These are phyloP conservation scores for Apodemus agrarius DNA, from an alignment of 2,797 vertebrate genomes.

Conservation along the genomic window DNA sequence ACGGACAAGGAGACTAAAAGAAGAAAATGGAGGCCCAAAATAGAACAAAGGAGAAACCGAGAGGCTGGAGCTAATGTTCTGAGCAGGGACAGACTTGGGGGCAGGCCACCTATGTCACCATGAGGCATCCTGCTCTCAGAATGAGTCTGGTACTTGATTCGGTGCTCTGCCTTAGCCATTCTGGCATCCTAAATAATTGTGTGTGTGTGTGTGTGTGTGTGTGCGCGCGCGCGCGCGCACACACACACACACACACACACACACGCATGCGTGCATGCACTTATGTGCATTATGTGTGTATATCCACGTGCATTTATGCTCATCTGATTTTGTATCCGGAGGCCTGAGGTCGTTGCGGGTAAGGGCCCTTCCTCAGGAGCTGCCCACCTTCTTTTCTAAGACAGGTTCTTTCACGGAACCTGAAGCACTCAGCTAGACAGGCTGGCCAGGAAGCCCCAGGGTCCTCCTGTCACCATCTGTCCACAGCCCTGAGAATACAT, in stretches of 20 bases:
- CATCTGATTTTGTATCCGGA: not conserved
- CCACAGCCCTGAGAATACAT: not conserved
- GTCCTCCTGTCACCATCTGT: not conserved
- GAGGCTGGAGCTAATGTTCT: not conserved
- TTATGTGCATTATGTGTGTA: not conserved
- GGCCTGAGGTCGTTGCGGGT: not conserved
- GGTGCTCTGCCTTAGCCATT: not conserved
- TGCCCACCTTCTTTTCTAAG: not conserved
- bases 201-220: not conserved
- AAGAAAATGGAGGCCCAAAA: not conserved
- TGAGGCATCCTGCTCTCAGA: not conserved
- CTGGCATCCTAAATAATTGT: not conserved
- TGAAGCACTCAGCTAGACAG: not conserved
- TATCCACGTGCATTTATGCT: too few relatives aligned
- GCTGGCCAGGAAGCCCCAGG: not conserved
- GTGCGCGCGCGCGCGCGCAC: too few relatives aligned
- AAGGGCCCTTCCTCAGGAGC: not conserved
- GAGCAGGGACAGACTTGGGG: not conserved
- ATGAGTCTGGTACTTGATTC: not conserved
- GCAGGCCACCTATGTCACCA: fast-evolving
- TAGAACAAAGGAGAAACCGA: not conserved
- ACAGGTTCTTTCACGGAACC: not conserved
- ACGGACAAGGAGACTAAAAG: not conserved
- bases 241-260: too few relatives aligned
- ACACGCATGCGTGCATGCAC: too few relatives aligned